Conservation (phyloP, 2,113 vertebrate genomes). For the Atherinomorus stipes region DNA sequence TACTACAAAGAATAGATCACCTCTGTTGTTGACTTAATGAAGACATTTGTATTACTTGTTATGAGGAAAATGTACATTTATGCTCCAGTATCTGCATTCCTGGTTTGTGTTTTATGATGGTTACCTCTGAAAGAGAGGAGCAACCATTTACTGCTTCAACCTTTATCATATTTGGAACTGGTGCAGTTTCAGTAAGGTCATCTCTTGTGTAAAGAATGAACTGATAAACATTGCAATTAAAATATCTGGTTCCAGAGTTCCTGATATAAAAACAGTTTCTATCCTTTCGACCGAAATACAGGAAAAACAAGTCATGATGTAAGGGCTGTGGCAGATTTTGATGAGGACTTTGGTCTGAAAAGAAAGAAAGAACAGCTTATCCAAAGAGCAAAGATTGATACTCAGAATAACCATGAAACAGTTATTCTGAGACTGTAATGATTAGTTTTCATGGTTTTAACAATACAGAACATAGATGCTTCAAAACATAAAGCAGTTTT, state of each 20-base stretch:
- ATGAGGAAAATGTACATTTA: not conserved
- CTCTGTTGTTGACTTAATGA: constrained; percentile 17
- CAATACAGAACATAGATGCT: too few species aligned
- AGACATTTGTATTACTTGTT: not conserved
- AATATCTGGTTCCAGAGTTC: not conserved
- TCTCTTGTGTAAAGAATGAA: constrained; percentile 7
- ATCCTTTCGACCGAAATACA: not conserved
- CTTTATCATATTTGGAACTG: not conserved
- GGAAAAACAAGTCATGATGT: not conserved
- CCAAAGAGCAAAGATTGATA: too few species aligned
- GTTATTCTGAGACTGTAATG: too few species aligned
- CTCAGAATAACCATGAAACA: too few species aligned
- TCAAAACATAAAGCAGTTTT: constrained; percentile 8
- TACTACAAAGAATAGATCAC: constrained; percentile 19
- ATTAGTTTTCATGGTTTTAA: too few species aligned
- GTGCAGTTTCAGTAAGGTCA: constrained; percentile 4
- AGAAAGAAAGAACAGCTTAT: not conserved
- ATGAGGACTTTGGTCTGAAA: not conserved
- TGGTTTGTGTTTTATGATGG: not conserved
- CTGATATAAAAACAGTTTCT: not conserved
- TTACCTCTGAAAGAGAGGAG: constrained; percentile 5
- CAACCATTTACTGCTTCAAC: not conserved
- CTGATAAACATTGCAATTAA: not conserved
- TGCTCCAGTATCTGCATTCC: constrained; percentile 3
- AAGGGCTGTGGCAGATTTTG: not conserved